These are phyloP conservation scores for Odocoileus hemionus DNA, from an alignment of 2,113 vertebrate genomes.

Conservation along the genomic window DNA sequence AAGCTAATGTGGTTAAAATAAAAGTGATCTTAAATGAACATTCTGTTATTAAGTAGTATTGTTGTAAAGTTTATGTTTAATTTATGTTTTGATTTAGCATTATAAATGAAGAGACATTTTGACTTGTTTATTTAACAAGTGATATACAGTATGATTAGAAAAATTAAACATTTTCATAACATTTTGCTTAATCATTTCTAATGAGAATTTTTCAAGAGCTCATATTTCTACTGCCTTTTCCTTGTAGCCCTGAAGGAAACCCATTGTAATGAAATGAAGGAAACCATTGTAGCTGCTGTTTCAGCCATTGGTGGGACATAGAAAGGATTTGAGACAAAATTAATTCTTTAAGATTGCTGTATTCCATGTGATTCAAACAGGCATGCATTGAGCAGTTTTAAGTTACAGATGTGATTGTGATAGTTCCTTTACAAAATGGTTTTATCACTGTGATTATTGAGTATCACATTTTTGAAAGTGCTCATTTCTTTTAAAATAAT, in stretches of 20 bases:
- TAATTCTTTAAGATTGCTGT: background rate
- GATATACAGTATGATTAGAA: background rate
- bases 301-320: background rate
- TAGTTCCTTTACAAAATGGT: background rate
- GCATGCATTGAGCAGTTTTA: background rate
- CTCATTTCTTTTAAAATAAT: background rate
- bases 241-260: background rate
- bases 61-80: background rate
- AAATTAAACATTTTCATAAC: background rate
- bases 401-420: background rate
- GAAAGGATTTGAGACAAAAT: background rate
- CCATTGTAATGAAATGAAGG: background rate
- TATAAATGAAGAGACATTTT: conserved; percentile 1
- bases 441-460: background rate
- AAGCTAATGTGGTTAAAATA: background rate
- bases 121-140: conserved; percentile 13
- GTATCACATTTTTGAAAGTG: background rate
- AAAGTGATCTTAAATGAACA: background rate
- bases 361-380: background rate
- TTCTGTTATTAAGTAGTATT: background rate
- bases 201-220: background rate
- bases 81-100: background rate
- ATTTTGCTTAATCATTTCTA: background rate
- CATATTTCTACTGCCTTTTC: background rate
- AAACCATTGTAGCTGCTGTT: background rate